Base-by-base conservation (phyloP, 2,888 invertebrate genomes). In the Rotaria macrura region DNA sequence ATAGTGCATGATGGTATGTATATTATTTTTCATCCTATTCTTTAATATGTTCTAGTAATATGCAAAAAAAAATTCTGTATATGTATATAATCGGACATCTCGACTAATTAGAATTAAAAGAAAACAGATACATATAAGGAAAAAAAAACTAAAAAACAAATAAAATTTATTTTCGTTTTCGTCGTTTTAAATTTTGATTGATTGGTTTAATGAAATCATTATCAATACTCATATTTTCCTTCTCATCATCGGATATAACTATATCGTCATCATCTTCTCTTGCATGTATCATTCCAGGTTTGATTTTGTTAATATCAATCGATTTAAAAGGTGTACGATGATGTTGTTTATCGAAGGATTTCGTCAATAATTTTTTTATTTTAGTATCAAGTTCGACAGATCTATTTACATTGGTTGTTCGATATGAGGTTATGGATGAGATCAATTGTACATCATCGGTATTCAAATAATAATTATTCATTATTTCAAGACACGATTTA, bases 371-470 rank as follows among this genome's bases (percentile, higher is more conserved):
- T 7, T 85, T 85, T 54, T 86, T 86, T 43, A 47, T 79, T 84
- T 86, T 85, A n/a, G 83, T 79, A 74, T 86, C 85, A 65, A 86
- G 65, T 38, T 74, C 25, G 40, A 79, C n/a, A n/a, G n/a, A 72
- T 57, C 84, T 85, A 72, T 85, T 47, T 17, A 84, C 47, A 43
- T 55, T 84, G 96, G 96, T 97, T 55, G 93, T 90, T 38, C 38
- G 20, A 72, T 72, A 34, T 23, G 29, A 38, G 14, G 23, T 38
- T 23, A 25, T 23, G 0, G 95, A 93, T 54, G 98, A 90, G 43
- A 99, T 92, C 23, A 94, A 94, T 87, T 97, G 97, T 88, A 97
- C 92, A 90, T 99, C 99, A 89, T 98, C 97, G 87, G 95, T 93
- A 85, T 95, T 90, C 86, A 99, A 92, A 89, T 94, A 94, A 91